Percentiles rank a stretch among this genome's conserved stretches.
phyloP scores from a whole-genome alignment of 2,888 invertebrate genomes.

The Epiblema foenella region DNA sequence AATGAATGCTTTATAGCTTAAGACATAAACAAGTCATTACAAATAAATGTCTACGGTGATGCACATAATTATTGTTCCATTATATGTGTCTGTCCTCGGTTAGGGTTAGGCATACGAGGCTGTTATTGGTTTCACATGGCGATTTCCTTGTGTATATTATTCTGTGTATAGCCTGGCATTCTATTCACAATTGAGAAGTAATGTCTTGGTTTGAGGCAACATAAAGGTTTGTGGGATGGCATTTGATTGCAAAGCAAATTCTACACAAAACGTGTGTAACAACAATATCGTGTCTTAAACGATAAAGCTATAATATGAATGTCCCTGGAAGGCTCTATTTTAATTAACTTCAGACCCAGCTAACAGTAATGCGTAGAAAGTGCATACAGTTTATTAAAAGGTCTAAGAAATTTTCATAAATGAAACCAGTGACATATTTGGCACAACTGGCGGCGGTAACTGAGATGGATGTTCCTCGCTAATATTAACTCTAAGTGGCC shows the following conservation, averaged over 20 bases:
- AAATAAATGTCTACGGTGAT: slow-evolving; percentile 4
- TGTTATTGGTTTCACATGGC: slow-evolving; percentile 4
- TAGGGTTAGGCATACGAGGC: slow-evolving; percentile 2
- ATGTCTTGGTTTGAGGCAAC: neutral
- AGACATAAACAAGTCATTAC: slow-evolving; percentile 2
- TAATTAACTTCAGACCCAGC: slow-evolving; percentile 11
- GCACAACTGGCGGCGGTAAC: slow-evolving; percentile 40
- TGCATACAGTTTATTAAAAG: slow-evolving; percentile 26
- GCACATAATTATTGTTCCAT: slow-evolving; percentile 5
- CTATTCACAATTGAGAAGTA: slow-evolving; percentile 11
- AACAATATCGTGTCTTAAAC: slow-evolving; percentile 1
- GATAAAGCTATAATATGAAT: neutral
- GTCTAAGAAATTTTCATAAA: slow-evolving; percentile 43
- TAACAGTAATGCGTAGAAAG: slow-evolving; percentile 36
- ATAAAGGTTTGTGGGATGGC: slow-evolving; percentile 8
- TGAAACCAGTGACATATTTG: slow-evolving; percentile 47
- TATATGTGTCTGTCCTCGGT: neutral
- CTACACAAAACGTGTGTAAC: slow-evolving; percentile 8
- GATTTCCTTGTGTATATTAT: neutral
- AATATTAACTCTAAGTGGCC: slow-evolving; percentile 46
- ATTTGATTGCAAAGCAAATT: slow-evolving; percentile 8
- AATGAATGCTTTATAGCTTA: neutral
- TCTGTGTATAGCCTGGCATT: neutral
- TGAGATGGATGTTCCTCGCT: slow-evolving; percentile 45
- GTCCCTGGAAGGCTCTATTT: slow-evolving; percentile 1